phyloP scores from a whole-genome alignment of 2,113 vertebrate genomes.

The Eclectus roratus region DNA sequence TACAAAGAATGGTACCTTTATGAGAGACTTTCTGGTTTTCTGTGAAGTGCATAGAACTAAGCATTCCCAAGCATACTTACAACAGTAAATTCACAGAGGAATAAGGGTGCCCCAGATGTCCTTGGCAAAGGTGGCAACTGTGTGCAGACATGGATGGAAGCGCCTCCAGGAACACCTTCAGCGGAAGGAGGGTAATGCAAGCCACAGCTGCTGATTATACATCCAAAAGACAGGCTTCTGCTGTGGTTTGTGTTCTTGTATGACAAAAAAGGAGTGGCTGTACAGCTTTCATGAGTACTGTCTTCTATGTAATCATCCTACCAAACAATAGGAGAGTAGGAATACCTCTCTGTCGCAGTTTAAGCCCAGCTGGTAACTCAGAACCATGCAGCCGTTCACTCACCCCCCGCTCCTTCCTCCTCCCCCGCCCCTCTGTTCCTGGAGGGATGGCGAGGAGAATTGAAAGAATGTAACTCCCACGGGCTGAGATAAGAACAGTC shows the following conservation, averaged over 20 bases:
- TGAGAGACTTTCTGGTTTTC: neutral
- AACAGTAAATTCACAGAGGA: neutral
- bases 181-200: neutral
- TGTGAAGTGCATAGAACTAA: neutral
- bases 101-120: fast-evolving
- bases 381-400: too few species aligned
- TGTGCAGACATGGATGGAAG: neutral
- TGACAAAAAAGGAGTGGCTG: neutral
- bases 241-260: neutral
- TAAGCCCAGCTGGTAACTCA: too few species aligned
- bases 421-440: too few species aligned
- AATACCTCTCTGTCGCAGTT: neutral
- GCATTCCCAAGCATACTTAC: neutral
- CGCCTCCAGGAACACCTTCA: neutral
- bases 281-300: neutral
- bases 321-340: neutral
- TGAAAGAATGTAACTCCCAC: too few species aligned
- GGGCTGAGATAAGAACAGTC: too few species aligned
- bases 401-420: too few species aligned
- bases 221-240: neutral
- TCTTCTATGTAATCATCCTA: neutral
- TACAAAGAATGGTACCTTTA: neutral
- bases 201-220: neutral
- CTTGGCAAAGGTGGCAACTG: neutral
- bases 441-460: too few species aligned